Evolutionary conservation across 2,888 invertebrate species (phyloP).

Genomic region (Hypercompe scribonia): DNA sequence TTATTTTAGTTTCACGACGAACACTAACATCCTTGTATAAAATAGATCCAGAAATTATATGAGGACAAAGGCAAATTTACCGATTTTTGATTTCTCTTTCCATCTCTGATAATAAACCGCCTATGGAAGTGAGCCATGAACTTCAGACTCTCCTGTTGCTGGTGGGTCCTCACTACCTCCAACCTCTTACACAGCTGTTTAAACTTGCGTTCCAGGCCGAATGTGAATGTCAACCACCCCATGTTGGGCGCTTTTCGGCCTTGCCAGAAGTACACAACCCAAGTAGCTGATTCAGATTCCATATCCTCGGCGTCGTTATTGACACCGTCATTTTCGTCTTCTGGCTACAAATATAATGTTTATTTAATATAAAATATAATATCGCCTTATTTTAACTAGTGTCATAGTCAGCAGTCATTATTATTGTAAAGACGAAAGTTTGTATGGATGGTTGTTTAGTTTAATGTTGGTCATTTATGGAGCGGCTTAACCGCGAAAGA

Average conservation of each 20-base stretch:
- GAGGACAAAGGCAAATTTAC: constrained; percentile 49
- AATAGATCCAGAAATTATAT: no score
- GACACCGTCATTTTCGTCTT: constrained; percentile 83
- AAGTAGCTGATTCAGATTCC: constrained; percentile 84
- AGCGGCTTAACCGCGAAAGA: no score
- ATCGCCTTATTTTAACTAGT: no score
- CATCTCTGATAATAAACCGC: constrained; percentile 96
- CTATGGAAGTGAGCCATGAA: constrained; percentile 98
- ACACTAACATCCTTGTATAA: no score
- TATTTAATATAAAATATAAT: no score
- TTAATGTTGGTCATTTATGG: no score
- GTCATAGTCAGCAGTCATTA: no score
- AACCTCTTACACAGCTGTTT: constrained; percentile 76
- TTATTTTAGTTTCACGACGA: no score
- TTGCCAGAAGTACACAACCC: constrained; percentile 99
- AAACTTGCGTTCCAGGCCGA: constrained; percentile 89
- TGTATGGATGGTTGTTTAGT: no score
- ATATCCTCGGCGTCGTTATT: constrained; percentile 81
- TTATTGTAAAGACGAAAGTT: no score
- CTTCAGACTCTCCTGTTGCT: constrained; percentile 99
- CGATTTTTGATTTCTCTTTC: constrained; percentile 89
- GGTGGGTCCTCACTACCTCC: constrained; percentile 98
- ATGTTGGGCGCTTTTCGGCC: constrained; percentile 98
- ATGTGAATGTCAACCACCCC: constrained; percentile 99
- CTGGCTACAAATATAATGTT: constrained; percentile 62